Evolutionary conservation across 2,797 vertebrate genomes (phyloP), one percentile per base, ranked within the genome.

Genomic region (Anas georgica): DNA sequence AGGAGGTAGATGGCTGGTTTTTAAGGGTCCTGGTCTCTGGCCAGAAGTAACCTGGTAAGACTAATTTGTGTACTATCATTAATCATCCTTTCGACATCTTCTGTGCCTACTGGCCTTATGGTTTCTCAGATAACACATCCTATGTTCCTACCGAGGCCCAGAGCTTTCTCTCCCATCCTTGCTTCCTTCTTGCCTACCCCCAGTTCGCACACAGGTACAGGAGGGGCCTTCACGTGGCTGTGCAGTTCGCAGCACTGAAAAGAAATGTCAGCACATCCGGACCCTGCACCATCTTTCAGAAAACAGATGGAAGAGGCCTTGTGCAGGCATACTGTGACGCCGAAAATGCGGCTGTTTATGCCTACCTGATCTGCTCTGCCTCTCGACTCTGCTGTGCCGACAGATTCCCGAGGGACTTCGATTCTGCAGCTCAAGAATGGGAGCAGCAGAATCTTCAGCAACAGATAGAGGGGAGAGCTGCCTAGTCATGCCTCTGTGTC

Each of bases 351-450:
- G 58, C 83, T 41, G 37, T 31, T 41, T 41, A 37, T 82, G 91
- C 97, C 83, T 98, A 98, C 98, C 98, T 98, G 98, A 93, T 97
- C 97, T 97, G 97, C 94, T 98, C 95, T 97, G 97, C 96, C 97
- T 98, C 96, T 98, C 97, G 18, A 96, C 97, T 98, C 97, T 98
- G 97, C 96, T 96, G 73, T 97, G 98, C 91, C 97, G 98, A 94
- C 97, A 98, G 93, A 98, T 97, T 92, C 97, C 97, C 78, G 97
- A 97, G 80, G 98, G 95, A 94, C 97, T 97, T 95, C 97, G 97
- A 94, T 97, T 98, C 97, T 98, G 98, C 94, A 98, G 97, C 96
- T 98, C 98, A 96, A 98, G 97, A 97, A 98, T 98, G 81, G 98
- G 97, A 97, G 98, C 98, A 72, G 98, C 97, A 95, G 98, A 98